Base-by-base conservation (phyloP, 2,888 invertebrate species). In the Callimorpha dominula region DNA sequence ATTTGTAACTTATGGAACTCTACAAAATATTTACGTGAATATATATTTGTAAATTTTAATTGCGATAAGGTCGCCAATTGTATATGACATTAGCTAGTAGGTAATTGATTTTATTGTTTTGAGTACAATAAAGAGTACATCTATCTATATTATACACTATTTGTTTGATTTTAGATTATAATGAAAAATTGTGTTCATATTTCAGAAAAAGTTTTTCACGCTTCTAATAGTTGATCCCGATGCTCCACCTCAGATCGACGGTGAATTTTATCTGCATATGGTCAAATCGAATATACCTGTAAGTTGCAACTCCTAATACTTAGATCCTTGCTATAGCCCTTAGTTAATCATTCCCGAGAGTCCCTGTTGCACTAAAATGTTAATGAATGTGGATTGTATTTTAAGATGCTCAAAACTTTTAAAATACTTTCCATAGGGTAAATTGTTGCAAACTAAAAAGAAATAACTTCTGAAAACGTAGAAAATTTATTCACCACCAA, bases 181-280 rank as follows among this genome's bases (percentile, higher is more conserved):
- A 43, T 43, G 5, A 12, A 0, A 46, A 65, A 15, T 15, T 31
- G 2, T 52, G 42, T 57, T 14, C 50, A 17, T 60, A 68, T 92
- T 91, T n/a, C 89, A 96, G 96, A 94, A 94, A 90, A 94, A 93
- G 82, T 94, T 92, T 78, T 96, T 96, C 83, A 93, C 96, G 0
- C 82, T 96, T 57, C 80, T 96, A n/a, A 87, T 96, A 88, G 87
- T 95, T 1, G 96, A 96, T 78, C 95, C 96, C 9, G 96, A 96
- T 78, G 96, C 95, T 14, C 91, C 95, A 0, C 94, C 95, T 17
- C 93, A 94, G 82, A 75, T 89, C 7, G 93, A 94, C 5, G 95
- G 95, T 46, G 92, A 94, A 82, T 96, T 95, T 85, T 96, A 89
- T 80, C 84, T 96, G 73, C 96, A 96, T 79, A 93, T 96, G 94